Evolutionary conservation across 2,797 vertebrate genomes (phyloP), one percentile per base, ranked within the genome.

Genomic region (Sandelia bainsii): DNA sequence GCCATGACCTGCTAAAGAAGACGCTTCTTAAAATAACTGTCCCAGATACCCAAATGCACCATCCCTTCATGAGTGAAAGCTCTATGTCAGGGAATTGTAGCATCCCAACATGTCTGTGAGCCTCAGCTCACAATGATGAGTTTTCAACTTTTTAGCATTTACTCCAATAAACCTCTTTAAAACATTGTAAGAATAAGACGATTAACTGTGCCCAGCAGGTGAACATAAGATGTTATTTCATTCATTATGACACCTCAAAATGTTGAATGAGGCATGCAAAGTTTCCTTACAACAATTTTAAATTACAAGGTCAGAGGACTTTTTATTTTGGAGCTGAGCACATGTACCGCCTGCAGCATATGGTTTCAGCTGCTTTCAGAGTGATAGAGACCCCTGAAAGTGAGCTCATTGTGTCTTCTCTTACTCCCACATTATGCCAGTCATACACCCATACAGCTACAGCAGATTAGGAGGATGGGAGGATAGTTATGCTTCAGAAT

Each of bases 11-110:
- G 75, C 84, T 87, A 72, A 87, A 82, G 81, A 72, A 63, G 69
- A 86, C 46, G 25, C 64, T 34, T 71, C 88, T 63, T 70, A 86
- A 92, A 93, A 92, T 92, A 92, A 83, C 87, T 89, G 91, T 75
- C 88, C 91, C 86, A 91, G 82, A 87, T 89, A 87, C 69, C 70
- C 72, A 86, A 83, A 91, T 82, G 75, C 82, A 88, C 72, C 67
- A 80, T 77, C 63, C 69, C 79, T 78, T 70, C 54, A 39, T 72
- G 73, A 87, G 77, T 79, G 72, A 86, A 77, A 53, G 42, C 85
- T 84, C 79, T 37, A 46, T 79, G 71, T 65, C 75, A 82, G 64
- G 60, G 60, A 78, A 68, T 48, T 49, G 50, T 62, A 62, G 69
- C 78, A 84, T 86, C 75, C 44, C 61, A 49, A 11, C 71, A 71